phyloP scores from a whole-genome alignment of 2,888 invertebrate species.

The Eurois occulta region DNA sequence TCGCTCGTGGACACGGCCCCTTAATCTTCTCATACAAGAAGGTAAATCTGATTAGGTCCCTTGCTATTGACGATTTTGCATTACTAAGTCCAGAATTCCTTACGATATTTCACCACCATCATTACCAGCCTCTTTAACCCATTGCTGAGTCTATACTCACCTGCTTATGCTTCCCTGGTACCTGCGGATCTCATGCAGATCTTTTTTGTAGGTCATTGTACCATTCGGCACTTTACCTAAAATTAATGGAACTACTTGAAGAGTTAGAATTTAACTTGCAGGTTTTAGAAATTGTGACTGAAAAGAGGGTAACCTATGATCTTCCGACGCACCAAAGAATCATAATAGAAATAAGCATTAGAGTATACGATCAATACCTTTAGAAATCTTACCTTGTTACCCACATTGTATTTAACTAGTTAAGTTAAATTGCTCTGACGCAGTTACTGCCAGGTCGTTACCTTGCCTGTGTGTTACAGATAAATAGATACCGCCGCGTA shows the following conservation, averaged over 20 bases:
- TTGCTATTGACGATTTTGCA: background rate
- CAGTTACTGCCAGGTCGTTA: conserved; percentile 18
- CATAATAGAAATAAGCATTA: background rate
- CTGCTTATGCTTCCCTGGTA: background rate
- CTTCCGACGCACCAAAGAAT: background rate
- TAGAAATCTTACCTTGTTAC: background rate
- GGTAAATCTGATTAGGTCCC: background rate
- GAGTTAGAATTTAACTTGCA: background rate
- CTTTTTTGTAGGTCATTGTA: background rate
- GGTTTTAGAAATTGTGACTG: too few species aligned
- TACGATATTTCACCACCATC: background rate
- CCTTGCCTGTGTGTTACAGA: conserved; percentile 36
- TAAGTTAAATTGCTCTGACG: conserved; percentile 40
- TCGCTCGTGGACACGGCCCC: too few species aligned
- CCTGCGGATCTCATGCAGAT: background rate
- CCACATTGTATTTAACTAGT: conserved; percentile 1
- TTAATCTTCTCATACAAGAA: background rate
- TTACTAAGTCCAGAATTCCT: background rate
- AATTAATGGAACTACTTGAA: background rate
- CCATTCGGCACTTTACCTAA: background rate
- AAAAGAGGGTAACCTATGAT: background rate
- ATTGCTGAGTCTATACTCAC: background rate
- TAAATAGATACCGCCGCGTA: conserved; percentile 28
- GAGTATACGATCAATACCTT: background rate
- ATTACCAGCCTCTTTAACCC: background rate